phyloP scores from a whole-genome alignment of 2,797 vertebrate genomes.

The Craterocephalus amniculus region DNA sequence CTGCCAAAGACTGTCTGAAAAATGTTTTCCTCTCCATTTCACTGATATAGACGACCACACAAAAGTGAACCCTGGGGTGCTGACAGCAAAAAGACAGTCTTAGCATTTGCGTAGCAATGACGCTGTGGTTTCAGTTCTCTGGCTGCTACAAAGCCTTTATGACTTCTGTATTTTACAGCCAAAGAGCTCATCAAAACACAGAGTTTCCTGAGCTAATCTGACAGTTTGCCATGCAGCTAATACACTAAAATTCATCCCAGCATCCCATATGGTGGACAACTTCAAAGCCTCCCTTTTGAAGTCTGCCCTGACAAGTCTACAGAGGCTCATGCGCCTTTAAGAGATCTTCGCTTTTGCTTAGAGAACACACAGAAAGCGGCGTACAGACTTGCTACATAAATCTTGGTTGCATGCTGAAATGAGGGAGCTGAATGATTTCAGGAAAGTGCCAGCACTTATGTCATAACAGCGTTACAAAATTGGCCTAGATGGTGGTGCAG shows the following conservation, averaged over 20 bases:
- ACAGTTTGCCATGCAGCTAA: constrained; percentile 25
- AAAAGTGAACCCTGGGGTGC: constrained; percentile 16
- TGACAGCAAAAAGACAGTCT: constrained; percentile 41
- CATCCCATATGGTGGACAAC: constrained; percentile 54
- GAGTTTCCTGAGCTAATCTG: constrained; percentile 37
- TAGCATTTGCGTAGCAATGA: constrained; percentile 35
- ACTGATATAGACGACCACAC: constrained; percentile 30
- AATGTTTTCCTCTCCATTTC: constrained; percentile 17
- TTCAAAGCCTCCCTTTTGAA: constrained; percentile 66
- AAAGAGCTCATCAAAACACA: constrained; percentile 40
- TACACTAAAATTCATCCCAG: constrained; percentile 36
- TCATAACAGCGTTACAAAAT: constrained; percentile 33
- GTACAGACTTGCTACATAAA: constrained; percentile 30
- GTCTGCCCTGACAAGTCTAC: constrained; percentile 49
- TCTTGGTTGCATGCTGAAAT: constrained; percentile 14
- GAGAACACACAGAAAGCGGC: constrained; percentile 33
- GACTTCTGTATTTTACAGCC: constrained; percentile 32
- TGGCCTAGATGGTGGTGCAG: neutral
- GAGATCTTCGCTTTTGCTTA: constrained; percentile 24
- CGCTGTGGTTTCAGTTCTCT: constrained; percentile 10
- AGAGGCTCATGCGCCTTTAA: constrained; percentile 35
- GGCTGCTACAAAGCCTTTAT: constrained; percentile 21
- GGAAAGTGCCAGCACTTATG: constrained; percentile 22
- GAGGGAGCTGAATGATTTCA: constrained; percentile 19
- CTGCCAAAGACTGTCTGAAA: neutral